These are phyloP conservation scores for Pachycephala philippinensis DNA, from an alignment of 2,113 vertebrate genomes.

Conservation along the genomic window DNA sequence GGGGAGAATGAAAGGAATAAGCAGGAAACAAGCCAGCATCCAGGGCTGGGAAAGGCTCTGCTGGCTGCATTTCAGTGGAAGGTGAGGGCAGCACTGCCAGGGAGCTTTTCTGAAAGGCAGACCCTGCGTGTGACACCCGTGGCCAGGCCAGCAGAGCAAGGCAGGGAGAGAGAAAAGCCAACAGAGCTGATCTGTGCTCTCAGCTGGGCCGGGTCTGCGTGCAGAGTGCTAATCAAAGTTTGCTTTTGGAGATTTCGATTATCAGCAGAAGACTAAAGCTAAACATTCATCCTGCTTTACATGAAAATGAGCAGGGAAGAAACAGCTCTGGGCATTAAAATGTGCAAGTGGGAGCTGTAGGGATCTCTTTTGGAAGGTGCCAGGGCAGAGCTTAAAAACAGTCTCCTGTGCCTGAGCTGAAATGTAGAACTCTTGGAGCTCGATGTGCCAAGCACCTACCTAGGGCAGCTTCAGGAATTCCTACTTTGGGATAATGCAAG, in stretches of 20 bases:
- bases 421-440: conserved; percentile 33
- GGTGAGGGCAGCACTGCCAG: background rate
- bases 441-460: conserved; percentile 2
- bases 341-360: conserved; percentile 13
- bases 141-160: background rate
- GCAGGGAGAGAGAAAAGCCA: background rate
- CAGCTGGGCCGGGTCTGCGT: background rate
- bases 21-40: background rate
- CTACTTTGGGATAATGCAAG: background rate
- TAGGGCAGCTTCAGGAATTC: background rate
- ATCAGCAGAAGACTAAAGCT: conserved; percentile 28
- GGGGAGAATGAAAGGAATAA: background rate
- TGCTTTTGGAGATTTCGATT: conserved; percentile 59
- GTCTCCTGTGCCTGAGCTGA: conserved; percentile 29
- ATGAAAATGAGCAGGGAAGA: conserved; percentile 47
- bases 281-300: conserved; percentile 50
- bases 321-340: conserved; percentile 13
- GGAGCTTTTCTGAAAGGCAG: background rate
- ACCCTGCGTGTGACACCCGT: background rate
- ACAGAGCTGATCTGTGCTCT: background rate
- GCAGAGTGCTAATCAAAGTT: conserved; percentile 28
- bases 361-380: background rate
- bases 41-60: background rate
- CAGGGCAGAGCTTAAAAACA: conserved; percentile 13
- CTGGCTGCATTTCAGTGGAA: background rate